Evolutionary conservation across 2,888 invertebrate species (phyloP).

Genomic region (Acronicta psi): DNA sequence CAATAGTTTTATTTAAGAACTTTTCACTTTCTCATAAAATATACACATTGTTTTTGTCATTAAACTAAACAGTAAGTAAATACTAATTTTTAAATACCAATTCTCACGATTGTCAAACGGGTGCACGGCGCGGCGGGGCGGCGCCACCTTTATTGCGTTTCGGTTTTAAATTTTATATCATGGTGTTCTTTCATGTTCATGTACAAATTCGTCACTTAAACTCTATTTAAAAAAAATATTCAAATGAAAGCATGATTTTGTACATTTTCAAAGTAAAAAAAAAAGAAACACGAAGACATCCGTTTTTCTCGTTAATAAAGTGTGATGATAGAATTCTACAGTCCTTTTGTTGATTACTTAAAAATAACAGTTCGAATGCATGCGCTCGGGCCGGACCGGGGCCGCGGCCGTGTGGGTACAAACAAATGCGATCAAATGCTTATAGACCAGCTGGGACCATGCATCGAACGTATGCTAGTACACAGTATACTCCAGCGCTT

Average conservation of each 20-base stretch:
- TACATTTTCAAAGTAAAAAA: constrained; percentile 85
- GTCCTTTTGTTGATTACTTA: constrained; percentile 84
- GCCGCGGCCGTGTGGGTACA: constrained; percentile 48
- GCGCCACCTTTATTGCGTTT: constrained; percentile 72
- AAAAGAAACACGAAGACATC: constrained; percentile 75
- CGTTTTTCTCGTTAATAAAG: constrained; percentile 79
- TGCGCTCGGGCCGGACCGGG: constrained; percentile 45
- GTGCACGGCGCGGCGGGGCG: constrained; percentile 66
- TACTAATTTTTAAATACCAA: constrained; percentile 89
- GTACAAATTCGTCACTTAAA: constrained; percentile 86
- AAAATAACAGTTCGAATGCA: constrained; percentile 80
- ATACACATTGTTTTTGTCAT: constrained; percentile 89
- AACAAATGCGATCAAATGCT: constrained; percentile 81
- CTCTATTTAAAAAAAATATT: constrained; percentile 84
- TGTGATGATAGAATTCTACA: constrained; percentile 88
- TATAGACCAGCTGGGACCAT: constrained; percentile 54
- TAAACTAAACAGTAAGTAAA: constrained; percentile 89
- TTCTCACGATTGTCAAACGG: constrained; percentile 80
- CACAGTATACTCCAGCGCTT: constrained; percentile 59
- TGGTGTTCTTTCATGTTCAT: constrained; percentile 81
- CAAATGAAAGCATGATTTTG: constrained; percentile 88
- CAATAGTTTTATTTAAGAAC: constrained; percentile 90
- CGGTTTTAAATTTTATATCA: constrained; percentile 63
- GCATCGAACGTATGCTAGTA: constrained; percentile 56
- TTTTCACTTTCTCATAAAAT: constrained; percentile 89